Conservation (phyloP, 2,888 invertebrate species). For the Platerodrilus igneus region DNA sequence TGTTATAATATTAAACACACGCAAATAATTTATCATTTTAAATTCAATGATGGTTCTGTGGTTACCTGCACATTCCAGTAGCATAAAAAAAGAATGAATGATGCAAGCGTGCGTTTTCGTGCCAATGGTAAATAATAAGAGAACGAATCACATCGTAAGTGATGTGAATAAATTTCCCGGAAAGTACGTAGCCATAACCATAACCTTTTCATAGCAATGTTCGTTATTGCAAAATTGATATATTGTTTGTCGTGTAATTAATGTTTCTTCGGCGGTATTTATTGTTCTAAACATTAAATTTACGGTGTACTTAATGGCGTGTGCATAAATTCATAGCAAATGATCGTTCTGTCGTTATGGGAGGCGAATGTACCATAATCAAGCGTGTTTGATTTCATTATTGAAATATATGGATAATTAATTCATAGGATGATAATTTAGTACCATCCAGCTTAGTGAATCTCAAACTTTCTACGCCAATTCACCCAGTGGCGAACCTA, state of each 20-base stretch:
- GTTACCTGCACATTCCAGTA: slow-evolving; percentile 23
- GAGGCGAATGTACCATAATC: too few relatives aligned
- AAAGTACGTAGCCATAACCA: slow-evolving; percentile 13
- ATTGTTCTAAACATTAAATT: slow-evolving; percentile 10
- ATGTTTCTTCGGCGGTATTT: slow-evolving; percentile 7
- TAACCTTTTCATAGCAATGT: slow-evolving; percentile 7
- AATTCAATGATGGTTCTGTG: slow-evolving; percentile 23
- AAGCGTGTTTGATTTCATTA: too few relatives aligned
- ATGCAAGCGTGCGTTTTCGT: too few relatives aligned
- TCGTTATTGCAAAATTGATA: slow-evolving; percentile 10
- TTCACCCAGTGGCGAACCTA: too few relatives aligned
- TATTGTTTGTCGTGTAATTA: slow-evolving; percentile 9
- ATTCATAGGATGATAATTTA: too few relatives aligned
- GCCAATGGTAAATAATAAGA: too few relatives aligned
- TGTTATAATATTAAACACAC: slow-evolving; percentile 18
- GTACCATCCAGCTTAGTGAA: too few relatives aligned
- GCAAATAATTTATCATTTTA: slow-evolving; percentile 22
- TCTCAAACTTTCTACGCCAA: too few relatives aligned
- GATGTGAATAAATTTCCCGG: slow-evolving; percentile 19
- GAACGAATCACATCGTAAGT: too few relatives aligned
- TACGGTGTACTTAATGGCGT: slow-evolving; percentile 5
- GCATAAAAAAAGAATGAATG: slow-evolving; percentile 20
- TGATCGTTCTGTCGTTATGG: too few relatives aligned
- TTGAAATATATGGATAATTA: too few relatives aligned
- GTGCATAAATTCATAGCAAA: neutral